Percentiles rank a stretch among this genome's conserved stretches.
Conservation (phyloP, 2,797 vertebrate genomes). For the Platalea minor region DNA sequence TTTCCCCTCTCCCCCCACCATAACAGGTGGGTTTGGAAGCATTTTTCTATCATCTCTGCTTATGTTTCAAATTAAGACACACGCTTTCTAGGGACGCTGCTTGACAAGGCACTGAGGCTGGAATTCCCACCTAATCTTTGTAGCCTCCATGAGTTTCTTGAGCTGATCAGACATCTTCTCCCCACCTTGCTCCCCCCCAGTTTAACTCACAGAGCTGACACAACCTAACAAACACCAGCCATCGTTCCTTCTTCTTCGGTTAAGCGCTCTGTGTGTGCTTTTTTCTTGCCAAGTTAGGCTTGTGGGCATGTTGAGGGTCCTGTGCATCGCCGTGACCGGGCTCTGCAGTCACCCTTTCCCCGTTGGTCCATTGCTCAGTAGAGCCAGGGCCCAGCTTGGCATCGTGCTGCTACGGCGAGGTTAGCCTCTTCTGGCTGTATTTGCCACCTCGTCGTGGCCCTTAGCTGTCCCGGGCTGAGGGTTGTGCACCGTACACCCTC, state of each 20-base stretch:
- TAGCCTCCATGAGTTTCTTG: neutral
- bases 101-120: neutral
- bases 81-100: neutral
- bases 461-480: neutral
- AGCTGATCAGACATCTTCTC: neutral
- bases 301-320: no score
- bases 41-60: neutral
- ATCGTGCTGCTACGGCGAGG: fast-evolving
- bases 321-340: neutral
- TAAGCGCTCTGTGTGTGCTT: neutral
- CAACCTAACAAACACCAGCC: neutral
- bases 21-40: neutral
- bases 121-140: neutral
- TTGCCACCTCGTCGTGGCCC: neutral
- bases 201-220: neutral
- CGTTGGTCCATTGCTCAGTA: no score
- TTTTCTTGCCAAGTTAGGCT: neutral
- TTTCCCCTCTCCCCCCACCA: no score
- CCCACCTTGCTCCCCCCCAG: neutral
- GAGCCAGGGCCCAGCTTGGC: no score
- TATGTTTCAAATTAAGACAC: neutral
- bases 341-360: neutral
- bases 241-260: neutral
- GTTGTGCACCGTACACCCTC: no score
- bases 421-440: neutral